Conservation (phyloP, 2,888 invertebrate genomes). For the Oeneis ivallda region DNA sequence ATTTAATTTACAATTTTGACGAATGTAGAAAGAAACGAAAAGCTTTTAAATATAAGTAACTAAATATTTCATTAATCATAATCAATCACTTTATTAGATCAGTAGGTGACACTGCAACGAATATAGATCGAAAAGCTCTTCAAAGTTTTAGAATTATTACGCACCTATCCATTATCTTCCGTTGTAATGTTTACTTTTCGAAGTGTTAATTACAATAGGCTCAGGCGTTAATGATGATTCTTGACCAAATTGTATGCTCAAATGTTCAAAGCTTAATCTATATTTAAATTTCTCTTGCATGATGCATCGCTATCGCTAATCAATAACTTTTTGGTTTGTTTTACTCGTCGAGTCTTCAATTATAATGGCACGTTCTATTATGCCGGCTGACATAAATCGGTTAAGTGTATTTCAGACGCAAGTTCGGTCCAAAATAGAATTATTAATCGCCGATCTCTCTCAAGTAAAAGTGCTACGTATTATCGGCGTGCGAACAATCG, state of each 20-base stretch:
- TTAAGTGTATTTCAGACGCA: slow-evolving; percentile 41
- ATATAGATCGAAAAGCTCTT: no score
- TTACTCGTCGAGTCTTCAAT: slow-evolving; percentile 45
- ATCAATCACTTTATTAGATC: no score
- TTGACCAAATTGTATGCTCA: no score
- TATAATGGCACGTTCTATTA: slow-evolving; percentile 39
- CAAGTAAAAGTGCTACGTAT: slow-evolving; percentile 74
- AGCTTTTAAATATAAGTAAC: no score
- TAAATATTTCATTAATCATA: no score
- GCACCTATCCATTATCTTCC: neutral
- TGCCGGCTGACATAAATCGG: slow-evolving; percentile 39
- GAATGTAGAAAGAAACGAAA: no score
- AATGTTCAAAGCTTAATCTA: neutral
- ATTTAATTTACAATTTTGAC: no score
- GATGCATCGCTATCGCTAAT: slow-evolving; percentile 8
- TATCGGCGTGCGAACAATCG: slow-evolving; percentile 64
- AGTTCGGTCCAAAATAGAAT: slow-evolving; percentile 53
- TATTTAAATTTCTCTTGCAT: slow-evolving; percentile 33
- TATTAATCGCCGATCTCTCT: slow-evolving; percentile 61
- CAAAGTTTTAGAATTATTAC: no score
- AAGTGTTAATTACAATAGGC: neutral
- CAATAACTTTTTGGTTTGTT: slow-evolving; percentile 39
- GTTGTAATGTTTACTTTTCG: neutral
- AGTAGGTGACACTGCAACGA: no score
- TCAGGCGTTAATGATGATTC: slow-evolving; percentile 2